These are phyloP conservation scores for Dryococelus australis DNA, from an alignment of 2,888 invertebrate genomes.

Conservation along the genomic window DNA sequence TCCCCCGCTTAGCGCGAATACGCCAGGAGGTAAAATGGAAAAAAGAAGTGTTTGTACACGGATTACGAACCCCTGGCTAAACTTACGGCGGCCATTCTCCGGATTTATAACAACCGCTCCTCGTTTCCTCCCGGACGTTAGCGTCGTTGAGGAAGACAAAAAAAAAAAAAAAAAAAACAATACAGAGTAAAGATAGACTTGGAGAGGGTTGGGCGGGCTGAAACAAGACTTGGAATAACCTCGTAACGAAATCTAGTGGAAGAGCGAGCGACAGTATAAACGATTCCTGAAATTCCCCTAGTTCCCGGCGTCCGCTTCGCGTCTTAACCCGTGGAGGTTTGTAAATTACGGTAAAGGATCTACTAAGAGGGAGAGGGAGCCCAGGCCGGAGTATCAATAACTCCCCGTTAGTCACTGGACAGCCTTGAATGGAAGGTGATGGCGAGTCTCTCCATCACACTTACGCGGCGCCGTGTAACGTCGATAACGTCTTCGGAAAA, in stretches of 20 bases:
- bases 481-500: no score
- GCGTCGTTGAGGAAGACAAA: background rate
- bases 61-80: background rate
- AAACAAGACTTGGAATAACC: no score
- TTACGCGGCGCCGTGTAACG: no score
- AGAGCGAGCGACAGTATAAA: background rate
- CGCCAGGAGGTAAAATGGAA: background rate
- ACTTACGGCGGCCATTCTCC: background rate
- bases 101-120: slow-evolving; percentile 1
- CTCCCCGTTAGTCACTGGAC: no score
- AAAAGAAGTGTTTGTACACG: background rate
- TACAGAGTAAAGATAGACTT: background rate
- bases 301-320: background rate
- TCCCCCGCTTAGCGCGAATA: background rate
- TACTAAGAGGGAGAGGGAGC: background rate
- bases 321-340: background rate
- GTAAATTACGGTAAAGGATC: background rate
- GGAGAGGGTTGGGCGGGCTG: background rate
- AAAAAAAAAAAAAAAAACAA: background rate
- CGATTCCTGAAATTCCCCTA: background rate
- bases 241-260: background rate
- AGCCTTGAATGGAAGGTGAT: background rate
- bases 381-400: background rate
- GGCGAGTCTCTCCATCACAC: background rate
- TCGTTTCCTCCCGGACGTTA: background rate